phyloP scores from a whole-genome alignment of 2,888 invertebrate species.

The Eucera pruinosa region DNA sequence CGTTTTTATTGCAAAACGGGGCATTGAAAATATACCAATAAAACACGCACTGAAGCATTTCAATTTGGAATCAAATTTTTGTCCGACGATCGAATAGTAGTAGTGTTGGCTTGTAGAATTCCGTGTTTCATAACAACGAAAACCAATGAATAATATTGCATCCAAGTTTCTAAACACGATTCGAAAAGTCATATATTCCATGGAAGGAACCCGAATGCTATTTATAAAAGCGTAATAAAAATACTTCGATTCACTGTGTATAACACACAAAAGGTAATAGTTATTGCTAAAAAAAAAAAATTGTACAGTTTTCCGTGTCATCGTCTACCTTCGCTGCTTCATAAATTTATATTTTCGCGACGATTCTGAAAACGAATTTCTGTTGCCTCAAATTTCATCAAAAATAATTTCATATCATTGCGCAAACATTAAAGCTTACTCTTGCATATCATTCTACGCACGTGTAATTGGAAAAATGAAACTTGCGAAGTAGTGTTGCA shows the following conservation, averaged over 20 bases:
- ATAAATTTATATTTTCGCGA: constrained; percentile 9
- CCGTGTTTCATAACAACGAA: too few relatives aligned
- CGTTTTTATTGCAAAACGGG: too few relatives aligned
- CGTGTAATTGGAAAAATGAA: not conserved
- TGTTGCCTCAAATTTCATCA: not conserved
- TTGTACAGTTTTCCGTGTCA: too few relatives aligned
- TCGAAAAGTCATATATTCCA: not conserved
- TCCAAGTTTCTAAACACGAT: too few relatives aligned
- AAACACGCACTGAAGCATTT: too few relatives aligned
- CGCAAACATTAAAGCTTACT: not conserved
- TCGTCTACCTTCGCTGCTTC: too few relatives aligned
- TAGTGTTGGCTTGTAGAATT: too few relatives aligned
- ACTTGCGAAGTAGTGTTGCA: too few relatives aligned
- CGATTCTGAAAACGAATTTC: not conserved
- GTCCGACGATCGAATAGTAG: not conserved
- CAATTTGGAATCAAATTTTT: not conserved
- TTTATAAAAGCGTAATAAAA: not conserved
- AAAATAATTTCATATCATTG: constrained; percentile 8
- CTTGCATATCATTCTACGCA: not conserved
- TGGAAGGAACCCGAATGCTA: too few relatives aligned
- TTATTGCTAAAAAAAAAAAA: too few relatives aligned
- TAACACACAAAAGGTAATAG: too few relatives aligned
- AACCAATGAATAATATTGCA: not conserved
- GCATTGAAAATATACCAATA: too few relatives aligned
- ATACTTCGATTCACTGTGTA: not conserved